Percentiles rank a stretch among this genome's conserved stretches.
phyloP scores from a whole-genome alignment of 2,888 invertebrate genomes.

The Marronus borbonicus region DNA sequence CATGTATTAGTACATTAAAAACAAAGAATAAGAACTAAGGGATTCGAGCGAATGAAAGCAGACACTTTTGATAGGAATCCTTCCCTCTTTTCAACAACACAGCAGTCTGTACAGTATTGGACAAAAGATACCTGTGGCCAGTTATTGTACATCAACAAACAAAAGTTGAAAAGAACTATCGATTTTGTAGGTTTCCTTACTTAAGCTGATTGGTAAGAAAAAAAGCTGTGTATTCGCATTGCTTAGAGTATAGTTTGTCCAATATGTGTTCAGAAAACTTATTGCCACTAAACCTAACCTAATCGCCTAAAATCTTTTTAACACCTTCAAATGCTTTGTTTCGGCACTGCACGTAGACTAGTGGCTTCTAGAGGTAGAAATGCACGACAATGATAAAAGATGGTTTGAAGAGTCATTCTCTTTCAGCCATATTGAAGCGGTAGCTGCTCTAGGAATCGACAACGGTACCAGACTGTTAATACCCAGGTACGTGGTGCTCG shows the following conservation, averaged over 20 bases:
- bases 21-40: constrained; percentile 38
- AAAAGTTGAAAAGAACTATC: constrained; percentile 6
- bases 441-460: constrained; percentile 71
- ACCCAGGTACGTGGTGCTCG: constrained; percentile 72
- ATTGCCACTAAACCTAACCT: constrained; percentile 3
- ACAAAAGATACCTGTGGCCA: constrained; percentile 32
- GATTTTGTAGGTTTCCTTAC: not conserved
- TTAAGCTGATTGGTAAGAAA: not conserved
- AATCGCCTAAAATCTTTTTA: constrained; percentile 11
- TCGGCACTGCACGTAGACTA: constrained; percentile 59
- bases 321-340: constrained; percentile 47
- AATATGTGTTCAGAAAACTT: constrained; percentile 7
- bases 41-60: constrained; percentile 27
- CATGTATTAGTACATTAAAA: constrained; percentile 37
- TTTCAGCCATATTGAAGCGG: constrained; percentile 72
- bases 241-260: constrained; percentile 14
- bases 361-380: constrained; percentile 66
- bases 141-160: constrained; percentile 10
- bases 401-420: constrained; percentile 72
- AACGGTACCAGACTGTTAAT: constrained; percentile 72
- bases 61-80: constrained; percentile 29
- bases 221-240: not conserved
- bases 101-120: constrained; percentile 21
- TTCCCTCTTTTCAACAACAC: constrained; percentile 7
- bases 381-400: constrained; percentile 68